phyloP scores from a whole-genome alignment of 2,888 invertebrate genomes.

The Parochlus steinenii region DNA sequence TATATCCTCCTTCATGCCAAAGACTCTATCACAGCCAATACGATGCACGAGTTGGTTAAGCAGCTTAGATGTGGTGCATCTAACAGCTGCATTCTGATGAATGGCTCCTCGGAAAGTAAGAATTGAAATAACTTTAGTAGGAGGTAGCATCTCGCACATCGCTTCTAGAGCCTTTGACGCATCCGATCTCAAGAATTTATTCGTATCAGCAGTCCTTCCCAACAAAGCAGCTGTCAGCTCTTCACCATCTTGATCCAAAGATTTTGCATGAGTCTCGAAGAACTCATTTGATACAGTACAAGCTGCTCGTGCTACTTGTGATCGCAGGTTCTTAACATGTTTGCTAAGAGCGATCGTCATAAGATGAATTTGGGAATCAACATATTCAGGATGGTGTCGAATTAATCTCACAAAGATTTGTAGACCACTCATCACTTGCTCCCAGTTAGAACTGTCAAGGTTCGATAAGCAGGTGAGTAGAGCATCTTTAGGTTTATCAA shows the following conservation, averaged over 20 bases:
- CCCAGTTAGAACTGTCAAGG: constrained; percentile 64
- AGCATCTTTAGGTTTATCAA: constrained; percentile 47
- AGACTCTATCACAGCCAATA: constrained; percentile 53
- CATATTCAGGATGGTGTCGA: constrained; percentile 42
- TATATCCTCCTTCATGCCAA: constrained; percentile 57
- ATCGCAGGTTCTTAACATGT: constrained; percentile 77
- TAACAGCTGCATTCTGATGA: constrained; percentile 77
- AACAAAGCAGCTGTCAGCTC: constrained; percentile 66
- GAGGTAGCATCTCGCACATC: constrained; percentile 62
- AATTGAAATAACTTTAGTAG: constrained; percentile 47
- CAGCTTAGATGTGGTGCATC: constrained; percentile 67
- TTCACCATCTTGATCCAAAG: constrained; percentile 61
- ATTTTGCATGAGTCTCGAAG: constrained; percentile 44
- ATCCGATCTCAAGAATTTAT: constrained; percentile 81
- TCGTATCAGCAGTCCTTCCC: constrained; percentile 83
- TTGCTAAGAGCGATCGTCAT: constrained; percentile 52
- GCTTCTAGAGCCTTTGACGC: constrained; percentile 55
- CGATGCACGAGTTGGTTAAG: constrained; percentile 54
- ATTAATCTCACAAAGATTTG: constrained; percentile 50
- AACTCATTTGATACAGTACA: constrained; percentile 69
- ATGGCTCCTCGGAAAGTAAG: constrained; percentile 50
- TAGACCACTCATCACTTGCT: constrained; percentile 56
- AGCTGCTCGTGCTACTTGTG: constrained; percentile 80
- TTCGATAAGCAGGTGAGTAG: constrained; percentile 44
- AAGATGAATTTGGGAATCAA: constrained; percentile 49